These are phyloP conservation scores for Pollenia amentaria DNA, from an alignment of 2,888 invertebrate species.

Conservation along the genomic window DNA sequence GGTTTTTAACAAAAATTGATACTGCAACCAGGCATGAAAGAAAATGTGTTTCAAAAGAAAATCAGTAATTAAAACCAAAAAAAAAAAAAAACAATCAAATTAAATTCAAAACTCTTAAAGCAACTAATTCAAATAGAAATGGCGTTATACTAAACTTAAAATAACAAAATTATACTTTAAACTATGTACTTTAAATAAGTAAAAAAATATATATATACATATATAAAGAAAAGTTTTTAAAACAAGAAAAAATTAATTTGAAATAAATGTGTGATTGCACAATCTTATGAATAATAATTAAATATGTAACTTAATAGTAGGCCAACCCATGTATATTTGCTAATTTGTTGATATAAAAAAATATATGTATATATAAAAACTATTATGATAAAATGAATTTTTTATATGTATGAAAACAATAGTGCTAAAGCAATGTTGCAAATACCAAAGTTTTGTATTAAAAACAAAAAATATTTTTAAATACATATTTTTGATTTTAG, in stretches of 20 bases:
- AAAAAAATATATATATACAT: too few species aligned
- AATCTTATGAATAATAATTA: slow-evolving; percentile 63
- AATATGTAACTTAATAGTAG: slow-evolving; percentile 40
- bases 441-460: slow-evolving; percentile 70
- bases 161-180: slow-evolving; percentile 16
- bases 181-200: slow-evolving; percentile 47
- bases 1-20: slow-evolving; percentile 1
- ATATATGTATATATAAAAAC: not conserved
- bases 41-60: slow-evolving; percentile 17
- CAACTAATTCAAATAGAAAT: not conserved
- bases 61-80: not conserved
- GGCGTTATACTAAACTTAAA: slow-evolving; percentile 15
- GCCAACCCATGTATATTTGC: slow-evolving; percentile 65
- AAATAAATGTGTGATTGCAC: slow-evolving; percentile 64
- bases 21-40: not conserved
- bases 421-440: slow-evolving; percentile 64
- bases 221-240: slow-evolving; percentile 20
- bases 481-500: slow-evolving; percentile 10
- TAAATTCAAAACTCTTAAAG: not conserved
- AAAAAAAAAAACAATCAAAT: not conserved
- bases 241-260: slow-evolving; percentile 18
- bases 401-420: slow-evolving; percentile 43
- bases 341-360: slow-evolving; percentile 62
- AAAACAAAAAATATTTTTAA: slow-evolving; percentile 45
- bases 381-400: slow-evolving; percentile 44